A percentile compares a stretch with the other conserved stretches of the same genome.
These are phyloP conservation scores for Zaprionus vittiger DNA, from an alignment of 1,140 invertebrate species.

Conservation along the genomic window DNA sequence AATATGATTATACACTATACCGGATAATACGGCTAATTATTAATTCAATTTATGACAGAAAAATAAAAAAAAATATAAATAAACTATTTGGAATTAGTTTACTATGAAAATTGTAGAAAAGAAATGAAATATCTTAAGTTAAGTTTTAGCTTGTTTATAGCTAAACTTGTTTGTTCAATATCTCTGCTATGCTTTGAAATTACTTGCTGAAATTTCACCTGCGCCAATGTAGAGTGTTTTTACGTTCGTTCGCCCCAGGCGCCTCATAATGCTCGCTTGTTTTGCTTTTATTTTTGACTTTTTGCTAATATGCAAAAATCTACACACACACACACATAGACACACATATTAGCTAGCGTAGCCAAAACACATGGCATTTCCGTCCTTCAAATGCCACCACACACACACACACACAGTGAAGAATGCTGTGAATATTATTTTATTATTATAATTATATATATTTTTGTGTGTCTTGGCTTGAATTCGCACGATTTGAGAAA, in stretches of 20 bases:
- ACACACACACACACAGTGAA: constrained; percentile 50
- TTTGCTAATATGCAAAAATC: constrained; percentile 78
- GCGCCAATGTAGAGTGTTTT: neutral
- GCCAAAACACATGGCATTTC: constrained; percentile 61
- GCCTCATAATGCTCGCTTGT: constrained; percentile 29
- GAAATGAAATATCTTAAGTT: no score
- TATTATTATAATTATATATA: constrained; percentile 11
- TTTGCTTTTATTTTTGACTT: constrained; percentile 51
- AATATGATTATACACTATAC: constrained; percentile 37
- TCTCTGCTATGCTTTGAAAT: neutral
- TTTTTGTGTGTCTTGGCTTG: constrained; percentile 29
- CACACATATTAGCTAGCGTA: constrained; percentile 9
- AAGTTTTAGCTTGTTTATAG: neutral
- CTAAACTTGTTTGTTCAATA: neutral
- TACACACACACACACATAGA: constrained; percentile 54
- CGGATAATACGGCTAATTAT: neutral
- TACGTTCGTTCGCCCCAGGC: neutral
- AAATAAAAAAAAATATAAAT: neutral
- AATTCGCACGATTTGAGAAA: constrained; percentile 59
- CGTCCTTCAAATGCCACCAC: constrained; percentile 72
- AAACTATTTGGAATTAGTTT: neutral
- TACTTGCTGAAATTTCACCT: neutral
- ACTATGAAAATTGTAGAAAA: neutral
- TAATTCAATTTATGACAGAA: neutral
- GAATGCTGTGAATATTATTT: constrained; percentile 54